Percentiles rank a stretch among this genome's conserved stretches.
These are phyloP conservation scores for Dendroctonus ponderosae DNA, from an alignment of 1,140 invertebrate species.

Conservation along the genomic window DNA sequence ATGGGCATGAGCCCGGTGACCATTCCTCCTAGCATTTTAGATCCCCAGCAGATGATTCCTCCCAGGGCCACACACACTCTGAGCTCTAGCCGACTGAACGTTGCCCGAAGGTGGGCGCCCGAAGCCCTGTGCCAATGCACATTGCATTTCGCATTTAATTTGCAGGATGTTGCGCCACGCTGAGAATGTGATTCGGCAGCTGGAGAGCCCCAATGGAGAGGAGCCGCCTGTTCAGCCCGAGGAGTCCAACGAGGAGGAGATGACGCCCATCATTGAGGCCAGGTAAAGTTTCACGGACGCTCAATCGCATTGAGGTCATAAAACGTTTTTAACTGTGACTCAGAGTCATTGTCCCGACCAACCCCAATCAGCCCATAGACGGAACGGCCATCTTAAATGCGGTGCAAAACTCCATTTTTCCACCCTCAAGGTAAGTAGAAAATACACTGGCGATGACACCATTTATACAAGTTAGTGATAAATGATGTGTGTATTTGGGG, in stretches of 20 bases:
- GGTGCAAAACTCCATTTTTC: slow-evolving; percentile 41
- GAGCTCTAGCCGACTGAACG: slow-evolving; percentile 51
- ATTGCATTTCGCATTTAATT: slow-evolving; percentile 2
- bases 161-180: slow-evolving; percentile 46
- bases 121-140: not conserved
- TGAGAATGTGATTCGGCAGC: slow-evolving; percentile 41
- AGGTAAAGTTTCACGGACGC: slow-evolving; percentile 3
- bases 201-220: slow-evolving; percentile 44
- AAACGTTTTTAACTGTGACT: not conserved
- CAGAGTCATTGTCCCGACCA: slow-evolving; percentile 46
- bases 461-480: too few relatives aligned
- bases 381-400: slow-evolving; percentile 40
- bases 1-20: slow-evolving; percentile 67
- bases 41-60: slow-evolving; percentile 53
- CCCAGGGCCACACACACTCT: slow-evolving; percentile 51
- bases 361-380: slow-evolving; percentile 40
- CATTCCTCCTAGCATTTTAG: slow-evolving; percentile 58
- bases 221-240: slow-evolving; percentile 35
- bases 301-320: too few relatives aligned
- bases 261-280: slow-evolving; percentile 50
- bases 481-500: too few relatives aligned
- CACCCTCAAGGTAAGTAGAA: slow-evolving; percentile 38
- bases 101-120: slow-evolving; percentile 45
- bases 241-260: slow-evolving; percentile 47
- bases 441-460: too few relatives aligned